These are phyloP conservation scores for Liasis olivaceus DNA, from an alignment of 2,797 vertebrate genomes.

Conservation along the genomic window DNA sequence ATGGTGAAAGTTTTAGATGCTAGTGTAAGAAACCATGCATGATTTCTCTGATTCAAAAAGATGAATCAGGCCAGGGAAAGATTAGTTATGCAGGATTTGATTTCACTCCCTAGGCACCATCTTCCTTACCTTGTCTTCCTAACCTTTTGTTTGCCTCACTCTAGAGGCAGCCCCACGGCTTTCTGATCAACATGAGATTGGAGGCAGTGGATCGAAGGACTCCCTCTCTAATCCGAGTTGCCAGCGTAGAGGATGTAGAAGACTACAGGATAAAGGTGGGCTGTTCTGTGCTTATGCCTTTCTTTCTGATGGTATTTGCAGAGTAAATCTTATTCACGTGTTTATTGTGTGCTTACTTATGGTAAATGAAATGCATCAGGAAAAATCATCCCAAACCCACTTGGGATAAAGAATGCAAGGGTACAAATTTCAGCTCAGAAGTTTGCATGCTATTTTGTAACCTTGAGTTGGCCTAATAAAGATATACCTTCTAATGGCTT, in stretches of 20 bases:
- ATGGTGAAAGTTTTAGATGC: neutral
- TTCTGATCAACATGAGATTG: constrained; percentile 93
- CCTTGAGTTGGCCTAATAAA: neutral
- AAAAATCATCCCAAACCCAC: neutral
- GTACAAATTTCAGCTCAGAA: neutral
- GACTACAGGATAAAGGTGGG: constrained; percentile 92
- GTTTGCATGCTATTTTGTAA: neutral
- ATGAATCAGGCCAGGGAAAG: neutral
- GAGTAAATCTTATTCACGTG: neutral
- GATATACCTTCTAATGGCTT: neutral
- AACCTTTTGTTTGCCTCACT: neutral
- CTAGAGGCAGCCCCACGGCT: constrained; percentile 88
- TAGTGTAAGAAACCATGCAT: neutral
- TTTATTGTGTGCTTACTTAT: neutral
- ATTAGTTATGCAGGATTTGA: neutral
- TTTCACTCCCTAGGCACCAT: neutral
- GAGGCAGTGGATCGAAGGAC: constrained; percentile 94
- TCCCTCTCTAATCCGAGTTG: constrained; percentile 89
- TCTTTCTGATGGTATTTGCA: neutral
- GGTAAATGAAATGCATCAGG: neutral
- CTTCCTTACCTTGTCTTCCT: constrained; percentile 1
- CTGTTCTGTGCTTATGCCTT: neutral
- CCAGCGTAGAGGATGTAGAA: constrained; percentile 92
- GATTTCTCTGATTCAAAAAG: neutral
- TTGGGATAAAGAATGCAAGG: neutral